Percentiles rank a stretch among this genome's conserved stretches.
phyloP scores from a whole-genome alignment of 2,797 vertebrate species.

The Agapornis canus region DNA sequence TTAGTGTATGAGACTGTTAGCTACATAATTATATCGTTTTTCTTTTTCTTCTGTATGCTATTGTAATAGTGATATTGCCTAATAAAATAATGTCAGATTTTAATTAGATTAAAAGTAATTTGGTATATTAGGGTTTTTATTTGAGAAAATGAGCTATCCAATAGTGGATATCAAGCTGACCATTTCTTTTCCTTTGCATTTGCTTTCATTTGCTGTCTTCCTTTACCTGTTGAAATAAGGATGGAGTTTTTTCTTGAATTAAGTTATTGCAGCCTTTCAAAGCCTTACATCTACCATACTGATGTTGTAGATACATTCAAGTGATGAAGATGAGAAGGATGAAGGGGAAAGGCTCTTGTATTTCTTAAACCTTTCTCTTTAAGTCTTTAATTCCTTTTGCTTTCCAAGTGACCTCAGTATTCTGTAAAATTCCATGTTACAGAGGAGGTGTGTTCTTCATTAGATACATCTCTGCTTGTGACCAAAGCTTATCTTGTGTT shows the following conservation, averaged over 20 bases:
- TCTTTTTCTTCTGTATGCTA: conserved; percentile 48
- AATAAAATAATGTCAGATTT: conserved; percentile 64
- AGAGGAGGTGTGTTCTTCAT: neutral
- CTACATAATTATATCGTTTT: conserved; percentile 50
- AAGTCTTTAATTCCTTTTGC: neutral
- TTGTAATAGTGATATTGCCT: conserved; percentile 41
- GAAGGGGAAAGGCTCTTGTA: neutral
- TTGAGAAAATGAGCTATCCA: conserved; percentile 19
- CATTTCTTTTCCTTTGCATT: neutral
- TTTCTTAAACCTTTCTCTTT: neutral
- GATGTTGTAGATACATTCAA: neutral
- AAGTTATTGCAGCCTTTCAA: neutral
- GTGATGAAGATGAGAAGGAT: neutral
- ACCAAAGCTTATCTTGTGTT: conserved; percentile 14
- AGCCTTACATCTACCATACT: neutral
- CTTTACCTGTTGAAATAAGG: neutral
- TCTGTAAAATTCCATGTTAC: neutral
- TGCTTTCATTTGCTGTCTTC: neutral
- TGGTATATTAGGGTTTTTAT: conserved; percentile 17
- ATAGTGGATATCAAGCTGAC: neutral
- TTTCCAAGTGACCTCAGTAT: neutral
- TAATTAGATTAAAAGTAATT: conserved; percentile 66
- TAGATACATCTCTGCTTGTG: neutral
- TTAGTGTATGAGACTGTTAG: conserved; percentile 26
- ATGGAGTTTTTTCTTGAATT: fast-evolving